Evolutionary conservation across 2,797 vertebrate species (phyloP), one percentile per base, ranked within the genome.

Genomic region (Harpagifer antarcticus): DNA sequence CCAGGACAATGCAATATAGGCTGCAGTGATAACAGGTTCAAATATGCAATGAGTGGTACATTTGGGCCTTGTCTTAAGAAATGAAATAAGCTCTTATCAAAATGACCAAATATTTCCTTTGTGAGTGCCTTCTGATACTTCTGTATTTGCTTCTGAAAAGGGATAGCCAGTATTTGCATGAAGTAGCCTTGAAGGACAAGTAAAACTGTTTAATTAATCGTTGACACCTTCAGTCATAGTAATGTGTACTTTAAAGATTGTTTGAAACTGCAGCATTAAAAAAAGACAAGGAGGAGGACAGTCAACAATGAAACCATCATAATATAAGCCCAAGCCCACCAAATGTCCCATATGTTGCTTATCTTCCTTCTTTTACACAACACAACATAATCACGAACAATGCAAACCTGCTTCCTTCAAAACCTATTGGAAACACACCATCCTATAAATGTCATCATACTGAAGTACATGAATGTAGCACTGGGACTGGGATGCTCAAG

Each of bases 381-480:
- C 31, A 65, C 19, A 52, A 20, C 17, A 56, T 19, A 59, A 81
- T 40, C 49, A 76, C 52, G 83, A 85, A 78, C 17, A 45, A 65
- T 17, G 66, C 56, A 66, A 79, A 63, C 48, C 52, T 64, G 45
- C 27, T 69, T 64, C 12, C 57, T 49, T 56, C 33, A 62, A 75
- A 81, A 66, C 27, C 57, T 37, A 15, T 12, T 47, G 23, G 33
- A 52, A 20, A n/a, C 54, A 67, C 55, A 56, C 11, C 5, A 49
- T 50, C 20, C 13, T 60, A 47, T 70, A 69, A 80, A 79, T 82
- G 72, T 79, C 81, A 78, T 52, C 71, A 60, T 20, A 42, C 10
- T 47, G 62, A 67, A 59, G 55, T 48, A 68, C 63, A 80, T 73
- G 67, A 83, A 88, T 57, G 52, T 52, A 81, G 60, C 68, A 37